Conservation (phyloP, 2,888 invertebrate species). For the Noctuana brunneofusca region DNA sequence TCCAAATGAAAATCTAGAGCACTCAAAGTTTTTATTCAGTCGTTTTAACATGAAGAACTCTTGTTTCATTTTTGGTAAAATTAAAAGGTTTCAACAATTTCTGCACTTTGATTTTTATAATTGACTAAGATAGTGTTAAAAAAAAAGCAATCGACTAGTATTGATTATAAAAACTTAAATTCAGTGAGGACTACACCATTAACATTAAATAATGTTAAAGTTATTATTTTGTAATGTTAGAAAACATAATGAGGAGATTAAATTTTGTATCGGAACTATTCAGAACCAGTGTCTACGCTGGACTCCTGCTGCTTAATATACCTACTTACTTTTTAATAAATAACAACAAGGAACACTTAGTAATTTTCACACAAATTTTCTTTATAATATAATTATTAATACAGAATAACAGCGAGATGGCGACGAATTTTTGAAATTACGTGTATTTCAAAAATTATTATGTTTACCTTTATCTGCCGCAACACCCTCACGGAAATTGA, state of each 20-base stretch:
- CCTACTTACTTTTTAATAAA: too few species aligned
- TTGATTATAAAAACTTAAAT: background rate
- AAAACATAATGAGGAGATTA: too few species aligned
- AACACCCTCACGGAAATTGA: conserved; percentile 15
- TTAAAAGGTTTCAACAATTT: background rate
- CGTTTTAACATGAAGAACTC: conserved; percentile 4
- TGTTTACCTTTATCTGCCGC: background rate
- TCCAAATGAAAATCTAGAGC: conserved; percentile 15
- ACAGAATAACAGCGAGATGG: too few species aligned
- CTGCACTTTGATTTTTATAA: background rate
- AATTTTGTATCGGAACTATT: too few species aligned
- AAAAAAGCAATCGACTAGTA: background rate
- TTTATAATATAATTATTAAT: too few species aligned
- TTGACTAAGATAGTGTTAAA: background rate
- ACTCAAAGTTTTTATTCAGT: conserved; percentile 12
- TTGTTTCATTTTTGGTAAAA: conserved; percentile 1
- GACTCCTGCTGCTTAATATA: too few species aligned
- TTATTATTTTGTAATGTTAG: too few species aligned
- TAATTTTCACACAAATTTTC: too few species aligned
- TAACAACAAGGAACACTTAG: too few species aligned
- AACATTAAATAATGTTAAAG: too few species aligned
- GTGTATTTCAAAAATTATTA: too few species aligned
- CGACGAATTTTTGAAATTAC: background rate
- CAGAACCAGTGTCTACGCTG: too few species aligned
- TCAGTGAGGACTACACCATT: background rate